phyloP scores from a whole-genome alignment of 2,888 invertebrate genomes.

The Megamerina dolium region DNA sequence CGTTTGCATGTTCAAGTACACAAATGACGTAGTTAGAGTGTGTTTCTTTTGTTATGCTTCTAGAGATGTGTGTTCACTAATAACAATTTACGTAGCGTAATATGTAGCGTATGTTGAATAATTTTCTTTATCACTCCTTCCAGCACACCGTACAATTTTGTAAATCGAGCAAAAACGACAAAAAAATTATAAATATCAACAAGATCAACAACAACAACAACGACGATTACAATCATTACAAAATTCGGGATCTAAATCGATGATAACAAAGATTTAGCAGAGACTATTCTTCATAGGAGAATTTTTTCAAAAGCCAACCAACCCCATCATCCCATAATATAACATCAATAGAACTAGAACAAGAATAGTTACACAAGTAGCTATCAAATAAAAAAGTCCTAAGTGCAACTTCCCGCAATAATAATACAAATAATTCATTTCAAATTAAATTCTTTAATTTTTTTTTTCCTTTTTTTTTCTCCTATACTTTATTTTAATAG shows the following conservation, averaged over 20 bases:
- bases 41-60: too few species aligned
- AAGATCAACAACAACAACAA: conserved; percentile 28
- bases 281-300: conserved; percentile 13
- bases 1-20: too few species aligned
- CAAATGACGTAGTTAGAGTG: too few species aligned
- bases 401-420: conserved; percentile 15
- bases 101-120: too few species aligned
- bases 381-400: conserved; percentile 16
- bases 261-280: conserved; percentile 13
- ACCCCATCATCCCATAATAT: background rate
- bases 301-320: conserved; percentile 19
- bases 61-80: too few species aligned
- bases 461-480: too few species aligned
- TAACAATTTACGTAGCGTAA: too few species aligned
- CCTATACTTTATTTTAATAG: too few species aligned
- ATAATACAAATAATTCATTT: too few species aligned
- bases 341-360: conserved; percentile 5
- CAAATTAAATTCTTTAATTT: too few species aligned
- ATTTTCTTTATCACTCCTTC: conserved; percentile 1
- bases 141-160: conserved; percentile 39
- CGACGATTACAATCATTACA: conserved; percentile 8
- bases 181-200: too few species aligned
- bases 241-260: background rate
- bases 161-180: conserved; percentile 30
- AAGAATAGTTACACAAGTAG: conserved; percentile 8